Conservation (phyloP, 2,797 vertebrate species). For the Mycteria americana region DNA sequence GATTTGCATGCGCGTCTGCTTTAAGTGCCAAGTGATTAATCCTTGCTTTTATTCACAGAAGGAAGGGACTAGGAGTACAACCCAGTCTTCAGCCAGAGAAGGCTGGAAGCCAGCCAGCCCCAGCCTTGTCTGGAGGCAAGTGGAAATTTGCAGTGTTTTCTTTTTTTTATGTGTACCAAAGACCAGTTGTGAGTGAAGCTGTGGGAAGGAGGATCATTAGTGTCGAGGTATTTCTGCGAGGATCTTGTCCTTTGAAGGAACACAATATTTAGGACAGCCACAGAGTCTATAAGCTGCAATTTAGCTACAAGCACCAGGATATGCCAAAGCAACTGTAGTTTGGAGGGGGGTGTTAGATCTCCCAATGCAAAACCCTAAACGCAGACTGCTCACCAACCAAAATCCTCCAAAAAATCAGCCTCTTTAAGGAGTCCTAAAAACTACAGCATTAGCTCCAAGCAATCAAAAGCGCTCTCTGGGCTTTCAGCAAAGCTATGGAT, state of each 20-base stretch:
- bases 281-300: neutral
- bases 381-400: neutral
- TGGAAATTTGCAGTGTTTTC: conserved; percentile 7
- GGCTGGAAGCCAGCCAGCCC: conserved; percentile 37
- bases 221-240: neutral
- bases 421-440: neutral
- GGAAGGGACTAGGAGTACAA: neutral
- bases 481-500: neutral
- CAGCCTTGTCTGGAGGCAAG: conserved; percentile 29
- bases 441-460: neutral
- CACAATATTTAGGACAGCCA: neutral
- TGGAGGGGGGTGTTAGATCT: neutral
- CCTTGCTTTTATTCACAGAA: conserved; percentile 36
- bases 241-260: neutral
- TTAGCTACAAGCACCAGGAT: neutral
- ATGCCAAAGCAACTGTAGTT: neutral
- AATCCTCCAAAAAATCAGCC: neutral
- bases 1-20: conserved; percentile 46
- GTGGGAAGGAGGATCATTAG: neutral
- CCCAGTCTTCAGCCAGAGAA: neutral
- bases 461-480: neutral
- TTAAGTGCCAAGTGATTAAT: conserved; percentile 19
- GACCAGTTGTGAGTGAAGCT: neutral
- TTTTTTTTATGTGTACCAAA: neutral
- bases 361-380: neutral